Evolutionary conservation across 2,888 invertebrate genomes (phyloP), one percentile per base, ranked within the genome.

Genomic region (Thysanoteuthis rhombus): DNA sequence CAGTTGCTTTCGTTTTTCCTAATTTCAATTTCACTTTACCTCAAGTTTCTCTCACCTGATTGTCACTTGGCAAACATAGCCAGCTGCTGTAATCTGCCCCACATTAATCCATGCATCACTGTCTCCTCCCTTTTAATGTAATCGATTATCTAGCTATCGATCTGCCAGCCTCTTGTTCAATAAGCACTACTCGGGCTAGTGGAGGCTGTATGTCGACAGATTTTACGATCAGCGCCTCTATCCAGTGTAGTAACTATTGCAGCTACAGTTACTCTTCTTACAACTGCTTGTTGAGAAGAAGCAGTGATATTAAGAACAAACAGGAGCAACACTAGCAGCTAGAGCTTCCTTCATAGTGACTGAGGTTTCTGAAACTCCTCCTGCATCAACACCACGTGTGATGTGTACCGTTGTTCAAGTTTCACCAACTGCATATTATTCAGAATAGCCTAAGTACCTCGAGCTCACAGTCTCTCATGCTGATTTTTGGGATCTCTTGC

Each of bases 81-180:
- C 75, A 75, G 75, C 75, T 75, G 75, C 75, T 36, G 75, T 75
- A n/a, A 75, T 75, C 75, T 75, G 2, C n/a, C 75, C 16, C n/a
- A n/a, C 12, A 19, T n/a, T 36, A n/a, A n/a, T 75, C 75, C 75
- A 19, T n/a, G 75, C 75, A 75, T 36, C n/a, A n/a, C 75, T 75
- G 75, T 75, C 75, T 75, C 75, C 75, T 75, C 75, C 75, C 75
- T 75, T 75, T 75, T 75, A 75, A 75, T n/a, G 75, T 75, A 75
- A 75, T 75, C 75, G 75, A 75, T 75, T 75, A 75, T 12, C 75
- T 75, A 36, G 75, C 75, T n/a, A 75, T 75, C 36, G 75, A 75
- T 75, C 75, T 75, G 75, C 16, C 75, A 75, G n/a, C 75, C n/a
- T 75, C n/a, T 12, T 75, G n/a, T 75, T 75, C 75, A n/a, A 75